These are phyloP conservation scores for Zoroaster sp. DNA, from an alignment of 53 echinoderm and acorn worm species.

Conservation along the genomic window DNA sequence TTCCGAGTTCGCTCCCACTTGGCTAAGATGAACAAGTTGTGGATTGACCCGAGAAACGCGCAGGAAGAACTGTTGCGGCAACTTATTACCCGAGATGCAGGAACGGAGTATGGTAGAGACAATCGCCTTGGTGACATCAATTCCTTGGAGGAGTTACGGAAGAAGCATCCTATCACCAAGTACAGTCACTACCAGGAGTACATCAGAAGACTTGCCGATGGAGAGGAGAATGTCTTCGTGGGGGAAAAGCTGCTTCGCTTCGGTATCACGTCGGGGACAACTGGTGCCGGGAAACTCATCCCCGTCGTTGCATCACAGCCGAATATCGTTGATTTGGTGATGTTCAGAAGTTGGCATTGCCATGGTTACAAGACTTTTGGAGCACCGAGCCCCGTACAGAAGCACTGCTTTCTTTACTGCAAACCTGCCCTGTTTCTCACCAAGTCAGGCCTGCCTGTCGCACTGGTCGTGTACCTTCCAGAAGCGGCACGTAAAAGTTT, in stretches of 20 bases:
- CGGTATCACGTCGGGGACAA: conserved; percentile 64
- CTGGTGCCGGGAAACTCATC: conserved; percentile 52
- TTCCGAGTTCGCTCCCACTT: background rate
- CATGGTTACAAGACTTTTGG: background rate
- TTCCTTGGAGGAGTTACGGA: conserved; percentile 23
- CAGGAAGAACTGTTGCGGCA: background rate
- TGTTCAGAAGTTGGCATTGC: background rate
- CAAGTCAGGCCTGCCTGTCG: background rate
- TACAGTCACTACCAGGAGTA: conserved; percentile 42
- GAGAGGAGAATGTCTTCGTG: conserved; percentile 53
- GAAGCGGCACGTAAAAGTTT: background rate
- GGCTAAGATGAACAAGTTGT: background rate
- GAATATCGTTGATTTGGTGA: background rate
- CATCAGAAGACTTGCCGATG: conserved; percentile 25
- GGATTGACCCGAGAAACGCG: background rate
- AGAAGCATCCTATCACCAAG: conserved; percentile 48
- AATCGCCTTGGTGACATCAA: conserved; percentile 4
- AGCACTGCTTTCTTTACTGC: background rate
- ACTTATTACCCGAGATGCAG: background rate
- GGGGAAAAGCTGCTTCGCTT: conserved; percentile 11
- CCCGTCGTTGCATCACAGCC: background rate
- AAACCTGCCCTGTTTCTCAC: background rate
- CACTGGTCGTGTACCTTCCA: background rate
- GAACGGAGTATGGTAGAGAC: conserved; percentile 44
- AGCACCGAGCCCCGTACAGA: background rate